Evolutionary conservation across 2,113 vertebrate species (phyloP).

Genomic region (Neolamprologus tretocephalus): DNA sequence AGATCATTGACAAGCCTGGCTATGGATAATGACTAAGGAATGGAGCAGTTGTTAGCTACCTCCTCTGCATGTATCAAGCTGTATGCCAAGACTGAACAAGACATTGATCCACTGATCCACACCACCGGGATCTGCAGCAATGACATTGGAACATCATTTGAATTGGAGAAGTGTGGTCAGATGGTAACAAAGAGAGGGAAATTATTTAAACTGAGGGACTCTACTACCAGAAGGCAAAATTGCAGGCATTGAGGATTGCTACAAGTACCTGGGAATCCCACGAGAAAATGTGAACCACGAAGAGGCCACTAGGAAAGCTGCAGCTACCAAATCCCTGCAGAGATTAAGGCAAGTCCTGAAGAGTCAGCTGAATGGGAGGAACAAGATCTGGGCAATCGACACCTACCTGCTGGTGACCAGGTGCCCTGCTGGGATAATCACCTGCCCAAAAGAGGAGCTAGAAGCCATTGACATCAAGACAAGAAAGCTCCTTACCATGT

Average conservation of each 20-base stretch:
- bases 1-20: background rate
- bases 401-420: accelerated
- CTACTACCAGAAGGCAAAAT: background rate
- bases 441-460: background rate
- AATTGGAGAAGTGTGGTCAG: background rate
- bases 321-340: background rate
- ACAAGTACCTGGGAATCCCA: background rate
- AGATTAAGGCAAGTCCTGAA: background rate
- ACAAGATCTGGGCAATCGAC: background rate
- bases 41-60: background rate
- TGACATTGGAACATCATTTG: background rate
- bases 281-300: background rate
- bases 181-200: background rate
- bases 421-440: background rate
- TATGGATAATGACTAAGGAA: accelerated
- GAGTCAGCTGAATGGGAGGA: background rate
- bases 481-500: background rate
- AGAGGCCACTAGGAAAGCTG: background rate
- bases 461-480: background rate
- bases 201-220: background rate
- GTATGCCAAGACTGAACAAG: background rate
- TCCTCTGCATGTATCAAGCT: background rate
- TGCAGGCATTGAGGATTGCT: background rate
- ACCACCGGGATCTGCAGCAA: background rate
- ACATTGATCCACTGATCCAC: background rate